Percentiles rank a stretch among this genome's conserved stretches.
Evolutionary conservation across 2,113 vertebrate species (phyloP).

Genomic region (Mixornis gularis): DNA sequence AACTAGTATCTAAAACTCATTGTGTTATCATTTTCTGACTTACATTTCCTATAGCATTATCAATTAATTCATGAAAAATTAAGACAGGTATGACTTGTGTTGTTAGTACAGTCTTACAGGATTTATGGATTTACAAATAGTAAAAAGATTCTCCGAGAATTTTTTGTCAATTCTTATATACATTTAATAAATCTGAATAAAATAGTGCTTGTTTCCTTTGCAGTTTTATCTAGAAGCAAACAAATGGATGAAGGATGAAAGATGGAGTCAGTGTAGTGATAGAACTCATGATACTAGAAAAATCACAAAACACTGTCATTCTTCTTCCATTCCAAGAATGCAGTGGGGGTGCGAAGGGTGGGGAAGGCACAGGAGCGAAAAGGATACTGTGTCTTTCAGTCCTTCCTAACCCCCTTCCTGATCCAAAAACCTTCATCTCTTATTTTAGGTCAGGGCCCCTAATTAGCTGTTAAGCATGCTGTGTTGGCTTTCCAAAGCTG

Average conservation of each 20-base stretch:
- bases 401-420: background rate
- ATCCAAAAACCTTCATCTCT: background rate
- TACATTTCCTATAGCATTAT: background rate
- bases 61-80: background rate
- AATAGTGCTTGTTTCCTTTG: background rate
- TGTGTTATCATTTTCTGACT: background rate
- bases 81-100: background rate
- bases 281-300: background rate
- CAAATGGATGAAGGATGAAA: background rate
- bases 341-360: accelerated
- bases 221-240: background rate
- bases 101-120: background rate
- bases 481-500: background rate
- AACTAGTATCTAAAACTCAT: background rate
- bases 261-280: background rate
- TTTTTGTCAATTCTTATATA: background rate
- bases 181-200: background rate
- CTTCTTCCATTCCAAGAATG: background rate
- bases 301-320: background rate
- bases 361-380: background rate
- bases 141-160: background rate
- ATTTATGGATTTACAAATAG: background rate
- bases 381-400: background rate
- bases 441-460: background rate
- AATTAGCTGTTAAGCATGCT: background rate